These are phyloP conservation scores for Palythoa caribaeorum DNA, from an alignment of 92 coral and sea anemone species.

Conservation along the genomic window DNA sequence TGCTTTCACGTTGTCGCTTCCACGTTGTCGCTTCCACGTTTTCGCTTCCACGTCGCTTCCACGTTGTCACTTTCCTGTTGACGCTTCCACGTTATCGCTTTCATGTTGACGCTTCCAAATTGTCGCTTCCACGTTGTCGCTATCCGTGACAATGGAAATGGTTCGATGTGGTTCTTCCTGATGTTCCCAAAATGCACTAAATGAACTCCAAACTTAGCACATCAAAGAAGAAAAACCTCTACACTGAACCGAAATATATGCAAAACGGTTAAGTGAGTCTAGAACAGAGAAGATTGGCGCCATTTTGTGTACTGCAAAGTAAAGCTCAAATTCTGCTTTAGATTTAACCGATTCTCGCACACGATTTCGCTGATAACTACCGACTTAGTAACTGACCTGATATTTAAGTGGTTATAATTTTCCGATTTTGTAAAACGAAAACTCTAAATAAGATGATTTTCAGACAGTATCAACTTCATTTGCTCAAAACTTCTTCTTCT, in stretches of 20 bases:
- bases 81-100: too few species aligned
- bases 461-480: neutral
- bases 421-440: neutral
- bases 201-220: neutral
- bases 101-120: too few species aligned
- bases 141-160: too few species aligned
- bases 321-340: constrained; percentile 13
- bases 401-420: neutral
- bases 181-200: neutral
- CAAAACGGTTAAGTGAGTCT: constrained; percentile 2
- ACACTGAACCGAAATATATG: neutral
- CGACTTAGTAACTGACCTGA: neutral
- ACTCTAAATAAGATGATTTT: neutral
- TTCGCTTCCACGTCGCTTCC: too few species aligned
- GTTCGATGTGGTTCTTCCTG: constrained; percentile 8
- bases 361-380: neutral
- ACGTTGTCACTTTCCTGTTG: too few species aligned
- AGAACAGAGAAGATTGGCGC: neutral
- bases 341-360: neutral
- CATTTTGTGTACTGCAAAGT: neutral
- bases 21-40: too few species aligned
- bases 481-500: neutral
- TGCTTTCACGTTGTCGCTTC: too few species aligned
- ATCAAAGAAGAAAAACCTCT: neutral
- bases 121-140: too few species aligned